Evolutionary conservation across 2,888 invertebrate species (phyloP).

Genomic region (Anthrax anthrax): DNA sequence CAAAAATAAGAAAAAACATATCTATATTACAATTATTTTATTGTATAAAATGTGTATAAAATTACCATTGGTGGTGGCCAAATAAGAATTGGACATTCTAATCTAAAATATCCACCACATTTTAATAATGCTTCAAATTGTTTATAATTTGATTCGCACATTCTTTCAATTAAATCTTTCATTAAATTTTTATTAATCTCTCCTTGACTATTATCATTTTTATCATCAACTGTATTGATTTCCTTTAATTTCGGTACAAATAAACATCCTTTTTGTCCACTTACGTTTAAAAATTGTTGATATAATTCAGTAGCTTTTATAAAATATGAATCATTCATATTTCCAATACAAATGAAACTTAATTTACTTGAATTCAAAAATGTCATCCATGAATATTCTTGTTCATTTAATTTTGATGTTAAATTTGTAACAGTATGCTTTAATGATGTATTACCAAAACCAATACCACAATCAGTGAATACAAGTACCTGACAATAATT

Average conservation of each 20-base stretch:
- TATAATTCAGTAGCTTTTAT: constrained; percentile 37
- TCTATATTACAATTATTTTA: neutral
- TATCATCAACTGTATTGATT: neutral
- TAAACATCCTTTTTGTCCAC: constrained; percentile 49
- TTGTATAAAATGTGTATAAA: constrained; percentile 1
- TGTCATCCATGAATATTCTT: constrained; percentile 48
- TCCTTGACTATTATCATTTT: constrained; percentile 1
- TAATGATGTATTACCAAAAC: constrained; percentile 49
- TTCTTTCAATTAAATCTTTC: constrained; percentile 43
- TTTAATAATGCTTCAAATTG: constrained; percentile 56
- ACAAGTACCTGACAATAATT: constrained; percentile 69
- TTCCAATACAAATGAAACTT: constrained; percentile 55
- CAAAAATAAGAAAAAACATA: constrained; percentile 13
- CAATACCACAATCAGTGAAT: constrained; percentile 62
- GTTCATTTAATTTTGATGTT: constrained; percentile 17
- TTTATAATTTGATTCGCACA: constrained; percentile 58
- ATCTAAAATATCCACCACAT: constrained; percentile 48
- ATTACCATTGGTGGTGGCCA: constrained; percentile 56
- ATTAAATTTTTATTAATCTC: constrained; percentile 27
- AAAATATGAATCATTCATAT: constrained; percentile 46
- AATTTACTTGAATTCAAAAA: constrained; percentile 70
- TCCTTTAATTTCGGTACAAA: constrained; percentile 40
- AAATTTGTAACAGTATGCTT: constrained; percentile 38
- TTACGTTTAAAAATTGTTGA: constrained; percentile 65
- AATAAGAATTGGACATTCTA: constrained; percentile 55